Base-by-base conservation (phyloP, 2,113 vertebrate species). In the Colossoma macropomum region DNA sequence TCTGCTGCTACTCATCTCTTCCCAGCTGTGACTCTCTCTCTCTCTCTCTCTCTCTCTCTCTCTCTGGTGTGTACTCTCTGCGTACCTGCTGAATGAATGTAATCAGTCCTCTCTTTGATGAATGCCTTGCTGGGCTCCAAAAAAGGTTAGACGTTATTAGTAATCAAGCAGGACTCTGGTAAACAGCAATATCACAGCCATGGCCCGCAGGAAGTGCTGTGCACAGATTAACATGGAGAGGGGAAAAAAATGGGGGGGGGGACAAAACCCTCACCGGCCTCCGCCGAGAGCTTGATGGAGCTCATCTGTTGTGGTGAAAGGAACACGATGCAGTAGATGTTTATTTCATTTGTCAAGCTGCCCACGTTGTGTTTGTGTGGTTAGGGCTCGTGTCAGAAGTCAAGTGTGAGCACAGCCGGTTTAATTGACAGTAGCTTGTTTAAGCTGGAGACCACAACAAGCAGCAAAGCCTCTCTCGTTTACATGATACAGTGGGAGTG, bases 111-210 rank as follows among this genome's bases (percentile, higher is more conserved):
- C 73, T 59, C 28, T 84, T 83, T 88, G 87, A 88, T 84, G 79
- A 81, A 91, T 86, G 63, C 56, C 48, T 83, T 65, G 54, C 65
- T 19, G 66, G 75, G 16, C 81, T 78, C 50, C 74, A 79, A 70
- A 86, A 91, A 86, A 56, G 70, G 77, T 90, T 86, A 88, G 84
- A 30, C 21, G 68, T 86, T 91, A 87, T 89, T 86, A 89, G 69
- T 63, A 80, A 86, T 87, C 83, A 72, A 32, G 83, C 38, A 80
- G 73, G 85, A 70, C 71, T 72, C 59, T 1, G 17, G 28, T 78
- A 84, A 81, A 89, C 75, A 78, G 70, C 77, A 79, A 84, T 84
- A 86, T 86, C 86, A 82, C 74, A 70, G 81, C 84, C 80, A 41
- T 81, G 59, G 60, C 77, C 72, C 11, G 52, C 65, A 83, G 80